Percentiles rank a stretch among this genome's conserved stretches.
Evolutionary conservation across 1,140 invertebrate species (phyloP).

Genomic region (Lerema accius): DNA sequence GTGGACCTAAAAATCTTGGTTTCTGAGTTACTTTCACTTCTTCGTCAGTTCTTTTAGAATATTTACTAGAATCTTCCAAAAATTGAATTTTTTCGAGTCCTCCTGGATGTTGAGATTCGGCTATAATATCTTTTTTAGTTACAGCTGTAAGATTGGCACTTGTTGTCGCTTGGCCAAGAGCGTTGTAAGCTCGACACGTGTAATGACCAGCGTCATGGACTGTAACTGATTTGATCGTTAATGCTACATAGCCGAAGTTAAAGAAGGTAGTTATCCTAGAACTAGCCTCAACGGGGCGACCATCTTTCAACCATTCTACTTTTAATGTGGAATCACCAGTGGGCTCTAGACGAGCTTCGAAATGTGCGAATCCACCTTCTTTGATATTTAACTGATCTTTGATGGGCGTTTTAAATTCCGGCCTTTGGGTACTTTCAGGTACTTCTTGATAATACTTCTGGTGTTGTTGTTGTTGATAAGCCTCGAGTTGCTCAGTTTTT

Average conservation of each 20-base stretch:
- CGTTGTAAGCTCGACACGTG: constrained; percentile 94
- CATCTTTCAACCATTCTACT: constrained; percentile 98
- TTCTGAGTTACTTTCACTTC: constrained; percentile 89
- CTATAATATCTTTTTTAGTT: constrained; percentile 92
- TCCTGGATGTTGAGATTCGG: constrained; percentile 93
- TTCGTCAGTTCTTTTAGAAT: constrained; percentile 86
- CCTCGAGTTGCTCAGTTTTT: constrained; percentile 96
- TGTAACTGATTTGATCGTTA: constrained; percentile 97
- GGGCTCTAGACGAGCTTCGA: constrained; percentile 97
- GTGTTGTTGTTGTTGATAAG: constrained; percentile 91
- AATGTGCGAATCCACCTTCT: constrained; percentile 97
- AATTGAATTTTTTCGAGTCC: constrained; percentile 95
- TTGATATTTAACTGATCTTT: constrained; percentile 94
- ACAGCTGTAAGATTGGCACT: constrained; percentile 93
- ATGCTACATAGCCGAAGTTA: constrained; percentile 97
- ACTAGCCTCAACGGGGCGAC: constrained; percentile 94
- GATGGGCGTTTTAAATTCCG: constrained; percentile 96
- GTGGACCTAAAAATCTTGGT: constrained; percentile 92
- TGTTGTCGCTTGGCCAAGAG: constrained; percentile 94
- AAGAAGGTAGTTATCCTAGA: constrained; percentile 97
- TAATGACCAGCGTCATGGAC: constrained; percentile 96
- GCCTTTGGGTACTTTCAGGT: constrained; percentile 90
- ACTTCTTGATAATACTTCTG: constrained; percentile 90
- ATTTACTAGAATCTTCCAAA: constrained; percentile 91
- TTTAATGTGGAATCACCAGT: constrained; percentile 94